Conservation (phyloP, 1,140 invertebrate genomes). For the Nephotettix cincticeps region DNA sequence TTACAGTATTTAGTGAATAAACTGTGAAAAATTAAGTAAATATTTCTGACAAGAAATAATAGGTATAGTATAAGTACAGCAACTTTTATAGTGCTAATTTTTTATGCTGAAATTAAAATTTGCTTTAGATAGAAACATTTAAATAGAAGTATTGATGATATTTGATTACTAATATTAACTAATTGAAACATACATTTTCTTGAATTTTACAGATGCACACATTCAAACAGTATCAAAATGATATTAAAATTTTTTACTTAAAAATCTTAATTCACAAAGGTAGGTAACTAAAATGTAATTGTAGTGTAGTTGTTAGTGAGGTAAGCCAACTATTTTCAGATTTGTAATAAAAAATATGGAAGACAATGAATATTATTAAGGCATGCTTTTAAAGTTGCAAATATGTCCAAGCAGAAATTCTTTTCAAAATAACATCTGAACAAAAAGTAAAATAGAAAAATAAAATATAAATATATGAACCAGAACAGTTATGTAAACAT, state of each 20-base stretch:
- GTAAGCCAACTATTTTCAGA: neutral
- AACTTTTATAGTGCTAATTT: neutral
- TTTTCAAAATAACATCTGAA: neutral
- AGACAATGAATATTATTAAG: neutral
- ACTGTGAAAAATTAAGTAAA: neutral
- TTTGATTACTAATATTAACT: neutral
- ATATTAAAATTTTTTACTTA: neutral
- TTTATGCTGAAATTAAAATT: neutral
- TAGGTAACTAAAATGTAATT: neutral
- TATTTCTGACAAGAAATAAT: neutral
- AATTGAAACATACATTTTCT: no score
- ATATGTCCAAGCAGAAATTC: neutral
- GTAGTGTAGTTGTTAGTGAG: neutral
- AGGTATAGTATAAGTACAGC: neutral
- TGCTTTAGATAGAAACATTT: no score
- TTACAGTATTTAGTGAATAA: neutral
- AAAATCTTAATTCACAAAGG: no score
- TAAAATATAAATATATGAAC: neutral
- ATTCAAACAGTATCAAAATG: neutral
- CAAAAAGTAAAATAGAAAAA: neutral
- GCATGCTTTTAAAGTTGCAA: neutral
- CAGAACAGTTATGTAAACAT: neutral
- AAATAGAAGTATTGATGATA: neutral
- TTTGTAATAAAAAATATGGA: neutral
- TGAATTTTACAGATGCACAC: neutral